Conservation (phyloP, 2,888 invertebrate genomes). For the Eledona agricola region DNA sequence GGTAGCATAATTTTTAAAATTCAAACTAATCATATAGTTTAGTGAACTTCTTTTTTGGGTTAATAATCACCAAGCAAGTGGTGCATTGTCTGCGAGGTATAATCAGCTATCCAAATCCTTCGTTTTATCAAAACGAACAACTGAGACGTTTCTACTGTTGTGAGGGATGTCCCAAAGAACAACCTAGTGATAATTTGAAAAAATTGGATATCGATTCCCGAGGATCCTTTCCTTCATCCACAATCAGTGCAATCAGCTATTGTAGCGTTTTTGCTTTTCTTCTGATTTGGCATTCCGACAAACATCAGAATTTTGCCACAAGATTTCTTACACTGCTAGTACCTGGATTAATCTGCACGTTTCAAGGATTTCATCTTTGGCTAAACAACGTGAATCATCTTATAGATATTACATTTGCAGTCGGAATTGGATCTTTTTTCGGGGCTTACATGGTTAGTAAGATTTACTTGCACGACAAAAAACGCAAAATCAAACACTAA, state of each 20-base stretch:
- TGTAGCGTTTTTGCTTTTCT: conserved; percentile 6
- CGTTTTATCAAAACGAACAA: conserved; percentile 8
- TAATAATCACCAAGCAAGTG: conserved; percentile 8
- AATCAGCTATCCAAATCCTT: conserved; percentile 19
- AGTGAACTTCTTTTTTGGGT: conserved; percentile 19
- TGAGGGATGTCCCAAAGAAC: background rate
- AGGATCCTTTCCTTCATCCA: conserved; percentile 21
- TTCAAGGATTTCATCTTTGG: conserved; percentile 18
- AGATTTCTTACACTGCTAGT: conserved; percentile 9
- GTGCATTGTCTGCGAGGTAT: conserved; percentile 4
- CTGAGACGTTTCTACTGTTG: conserved; percentile 17
- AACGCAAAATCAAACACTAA: background rate
- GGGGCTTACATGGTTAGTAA: conserved; percentile 19
- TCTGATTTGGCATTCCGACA: conserved; percentile 5
- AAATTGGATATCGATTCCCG: conserved; percentile 7
- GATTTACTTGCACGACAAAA: too few relatives aligned
- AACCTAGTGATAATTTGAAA: background rate
- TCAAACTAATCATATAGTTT: too few relatives aligned
- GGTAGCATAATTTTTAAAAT: background rate
- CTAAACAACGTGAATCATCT: conserved; percentile 18
- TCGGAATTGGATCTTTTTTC: conserved; percentile 6
- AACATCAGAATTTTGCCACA: conserved; percentile 2
- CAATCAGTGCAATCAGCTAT: conserved; percentile 5
- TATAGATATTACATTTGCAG: conserved; percentile 17
- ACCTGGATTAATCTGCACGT: conserved; percentile 1